A percentile compares a stretch with the other conserved stretches of the same genome.
phyloP scores from a whole-genome alignment of 2,888 invertebrate genomes.

The Nomada fucata region DNA sequence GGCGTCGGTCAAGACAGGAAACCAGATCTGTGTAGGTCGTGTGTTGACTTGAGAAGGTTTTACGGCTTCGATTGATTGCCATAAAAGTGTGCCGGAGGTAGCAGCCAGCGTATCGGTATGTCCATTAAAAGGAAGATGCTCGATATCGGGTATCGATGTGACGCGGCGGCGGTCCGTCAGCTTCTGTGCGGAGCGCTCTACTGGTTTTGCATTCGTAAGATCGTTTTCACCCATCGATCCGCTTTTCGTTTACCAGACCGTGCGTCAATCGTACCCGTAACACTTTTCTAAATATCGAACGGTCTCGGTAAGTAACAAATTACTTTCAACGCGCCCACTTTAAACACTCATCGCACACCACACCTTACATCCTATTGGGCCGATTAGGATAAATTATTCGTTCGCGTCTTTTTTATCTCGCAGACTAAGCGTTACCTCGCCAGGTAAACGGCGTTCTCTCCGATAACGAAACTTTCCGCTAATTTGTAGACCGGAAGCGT shows the following conservation, averaged over 20 bases:
- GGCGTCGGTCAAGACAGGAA: conserved; percentile 32
- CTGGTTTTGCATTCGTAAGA: conserved; percentile 24
- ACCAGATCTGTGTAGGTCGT: conserved; percentile 46
- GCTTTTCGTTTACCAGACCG: not conserved
- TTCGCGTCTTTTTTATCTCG: not conserved
- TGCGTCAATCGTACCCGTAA: too few relatives aligned
- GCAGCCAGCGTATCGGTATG: conserved; percentile 54
- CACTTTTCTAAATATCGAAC: too few relatives aligned
- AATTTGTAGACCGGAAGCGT: not conserved
- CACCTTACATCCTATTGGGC: not conserved
- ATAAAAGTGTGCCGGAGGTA: conserved; percentile 60
- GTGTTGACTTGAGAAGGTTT: conserved; percentile 57
- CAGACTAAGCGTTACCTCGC: not conserved
- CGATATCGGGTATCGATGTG: conserved; percentile 59
- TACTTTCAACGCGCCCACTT: not conserved
- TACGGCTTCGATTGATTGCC: conserved; percentile 62
- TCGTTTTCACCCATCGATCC: not conserved
- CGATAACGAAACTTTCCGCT: not conserved
- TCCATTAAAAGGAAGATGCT: conserved; percentile 64
- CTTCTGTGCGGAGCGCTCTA: conserved; percentile 22
- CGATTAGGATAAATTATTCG: not conserved
- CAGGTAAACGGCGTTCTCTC: not conserved
- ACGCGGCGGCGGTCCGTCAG: conserved; percentile 48
- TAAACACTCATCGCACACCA: not conserved
- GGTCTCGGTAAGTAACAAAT: not conserved